Conservation (phyloP, 1,140 invertebrate species). For the Apolygus lucorum region DNA sequence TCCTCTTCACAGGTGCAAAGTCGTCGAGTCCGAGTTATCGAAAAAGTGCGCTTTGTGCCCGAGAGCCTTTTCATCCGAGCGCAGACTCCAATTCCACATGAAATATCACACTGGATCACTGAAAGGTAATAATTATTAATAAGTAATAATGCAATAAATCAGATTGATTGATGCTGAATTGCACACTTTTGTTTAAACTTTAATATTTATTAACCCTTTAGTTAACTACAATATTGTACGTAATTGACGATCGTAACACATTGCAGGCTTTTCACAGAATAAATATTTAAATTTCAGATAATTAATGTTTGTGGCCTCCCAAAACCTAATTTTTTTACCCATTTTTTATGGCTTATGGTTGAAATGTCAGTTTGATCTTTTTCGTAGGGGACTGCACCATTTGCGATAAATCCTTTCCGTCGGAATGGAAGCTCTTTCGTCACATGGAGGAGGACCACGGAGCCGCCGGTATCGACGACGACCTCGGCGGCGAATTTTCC, state of each 20-base stretch:
- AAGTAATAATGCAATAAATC: too few relatives aligned
- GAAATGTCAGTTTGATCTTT: background rate
- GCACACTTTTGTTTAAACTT: too few relatives aligned
- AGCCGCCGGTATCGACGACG: background rate
- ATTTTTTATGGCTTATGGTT: too few relatives aligned
- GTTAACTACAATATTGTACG: too few relatives aligned
- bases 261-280: too few relatives aligned
- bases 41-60: slow-evolving; percentile 7
- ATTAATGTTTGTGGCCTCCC: too few relatives aligned
- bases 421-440: background rate
- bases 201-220: too few relatives aligned
- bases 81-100: slow-evolving; percentile 9
- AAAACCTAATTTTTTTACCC: background rate
- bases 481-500: background rate
- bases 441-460: background rate
- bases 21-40: background rate
- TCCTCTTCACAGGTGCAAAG: slow-evolving; percentile 2
- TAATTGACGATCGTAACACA: too few relatives aligned
- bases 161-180: too few relatives aligned
- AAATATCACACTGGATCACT: slow-evolving; percentile 3
- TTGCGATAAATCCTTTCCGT: background rate
- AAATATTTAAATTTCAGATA: too few relatives aligned
- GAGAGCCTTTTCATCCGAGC: background rate
- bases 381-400: background rate
- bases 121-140: background rate